Evolutionary conservation across 2,888 invertebrate species (phyloP), one percentile per base, ranked within the genome.

Genomic region (Dromius quadrimaculatus): DNA sequence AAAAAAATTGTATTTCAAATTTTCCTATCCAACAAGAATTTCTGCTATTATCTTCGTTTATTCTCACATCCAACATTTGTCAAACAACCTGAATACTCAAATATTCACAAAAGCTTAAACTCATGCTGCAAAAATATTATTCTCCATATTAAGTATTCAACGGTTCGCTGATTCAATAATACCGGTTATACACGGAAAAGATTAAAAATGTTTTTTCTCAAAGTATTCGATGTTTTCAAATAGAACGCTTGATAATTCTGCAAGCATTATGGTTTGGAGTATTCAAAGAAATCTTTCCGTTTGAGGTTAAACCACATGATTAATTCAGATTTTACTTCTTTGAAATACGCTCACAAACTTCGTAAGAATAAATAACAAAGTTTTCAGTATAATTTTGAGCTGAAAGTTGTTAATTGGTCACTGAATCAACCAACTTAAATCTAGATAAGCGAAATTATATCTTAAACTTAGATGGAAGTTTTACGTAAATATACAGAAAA

Each of bases 271-370:
- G 47, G 47, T 47, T 47, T 47, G n/a, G 0, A n/a, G 13, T 47
- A 47, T 3, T 47, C 47, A 47, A 47, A 47, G 47, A 23, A 47
- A 47, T 22, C 9, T 47, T 47, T 15, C 13, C 47, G 11, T 45
- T 47, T 47, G 11, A 47, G 47, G 23, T 47, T 47, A 22, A 23
- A 22, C n/a, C 47, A 47, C 47, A 47, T 47, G 47, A 47, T 11
- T 13, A 47, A 47, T 47, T 47, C 11, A 11, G 6, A 22, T 13
- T 47, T 47, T 47, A 47, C 23, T 47, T 47, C 47, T 47, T 23
- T 47, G 11, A 47, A 47, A 47, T 47, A 22, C 13, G 47, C 4
- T 47, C 11, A 11, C 11, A 47, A 47, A 47, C 47, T 23, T 47
- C 2, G 11, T 22, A 5, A 47, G 22, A 22, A 47, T 47, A 22